phyloP scores from a whole-genome alignment of 2,797 vertebrate genomes.

The Margarornis squamiger region DNA sequence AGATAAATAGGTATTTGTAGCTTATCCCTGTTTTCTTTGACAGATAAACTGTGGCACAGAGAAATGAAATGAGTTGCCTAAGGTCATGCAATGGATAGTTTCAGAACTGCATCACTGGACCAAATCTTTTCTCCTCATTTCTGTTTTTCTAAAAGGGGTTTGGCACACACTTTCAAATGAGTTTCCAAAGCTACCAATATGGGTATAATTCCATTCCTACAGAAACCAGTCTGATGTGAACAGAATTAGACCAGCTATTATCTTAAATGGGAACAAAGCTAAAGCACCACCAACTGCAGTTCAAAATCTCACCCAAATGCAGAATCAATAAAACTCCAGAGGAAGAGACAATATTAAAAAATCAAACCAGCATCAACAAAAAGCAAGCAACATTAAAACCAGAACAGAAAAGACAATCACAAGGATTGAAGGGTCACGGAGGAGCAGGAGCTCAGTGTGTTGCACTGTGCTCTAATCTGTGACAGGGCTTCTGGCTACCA shows the following conservation, averaged over 20 bases:
- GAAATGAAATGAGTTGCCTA: slow-evolving; percentile 38
- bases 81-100: background rate
- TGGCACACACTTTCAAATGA: background rate
- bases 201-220: background rate
- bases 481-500: background rate
- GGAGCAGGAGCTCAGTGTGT: background rate
- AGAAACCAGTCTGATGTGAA: background rate
- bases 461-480: background rate
- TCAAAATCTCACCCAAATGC: background rate
- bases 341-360: background rate
- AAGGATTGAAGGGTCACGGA: background rate
- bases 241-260: background rate
- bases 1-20: slow-evolving; percentile 6
- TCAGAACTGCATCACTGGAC: background rate
- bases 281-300: background rate
- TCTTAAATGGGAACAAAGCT: background rate
- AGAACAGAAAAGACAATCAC: background rate
- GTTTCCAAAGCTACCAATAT: background rate
- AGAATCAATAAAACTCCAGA: background rate
- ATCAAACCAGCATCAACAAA: background rate
- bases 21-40: background rate
- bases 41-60: slow-evolving; percentile 29
- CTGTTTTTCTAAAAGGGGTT: background rate
- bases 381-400: background rate
- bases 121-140: slow-evolving; percentile 3